Evolutionary conservation across 2,797 vertebrate genomes (phyloP), one percentile per base, ranked within the genome.

Genomic region (Melanotaenia maccullochi): DNA sequence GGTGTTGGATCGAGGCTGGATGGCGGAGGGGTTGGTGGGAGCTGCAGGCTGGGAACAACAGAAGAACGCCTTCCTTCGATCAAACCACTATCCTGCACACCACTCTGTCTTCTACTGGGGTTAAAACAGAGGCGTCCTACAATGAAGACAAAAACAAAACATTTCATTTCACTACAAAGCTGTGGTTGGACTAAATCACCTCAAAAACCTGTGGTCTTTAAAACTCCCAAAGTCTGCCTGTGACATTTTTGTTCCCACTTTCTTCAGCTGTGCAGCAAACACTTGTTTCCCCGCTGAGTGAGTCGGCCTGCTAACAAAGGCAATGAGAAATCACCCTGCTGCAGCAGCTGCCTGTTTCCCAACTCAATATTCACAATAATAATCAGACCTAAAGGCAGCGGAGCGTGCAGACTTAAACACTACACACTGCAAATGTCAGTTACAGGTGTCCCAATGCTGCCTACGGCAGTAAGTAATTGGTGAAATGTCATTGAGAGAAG

Each of bases 291-390:
- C 93, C 87, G 92, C 93, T 92, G 92, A 70, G 92, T 35, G 62
- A 71, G 75, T 85, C 65, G 55, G 55, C 51, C 44, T 47, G 65
- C 78, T 25, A 80, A 91, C 89, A 91, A 93, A 90, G 78, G 83
- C 85, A 63, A 82, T 33, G 66, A 88, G 79, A 83, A 83, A 78
- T 75, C 28, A 16, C 76, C 67, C 76, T 55, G 38, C 76, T 85
- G 76, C 77, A 90, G 87, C 93, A 94, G 93, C 93, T 93, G 94
- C 85, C 84, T 65, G 72, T 84, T 93, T 94, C 93, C 90, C 93
- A 93, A 87, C 81, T 74, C 83, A 52, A 83, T 76, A 75, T 84
- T 83, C 87, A 85, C 84, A 81, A 72, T 71, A 76, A 73, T 20
- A 38, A 78, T 66, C 64, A 73, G 78, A 76, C 72, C 72, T 25